A percentile compares a stretch with the other conserved stretches of the same genome.
These are phyloP conservation scores for Notothenia coriiceps DNA, from an alignment of 2,113 vertebrate species.

Conservation along the genomic window DNA sequence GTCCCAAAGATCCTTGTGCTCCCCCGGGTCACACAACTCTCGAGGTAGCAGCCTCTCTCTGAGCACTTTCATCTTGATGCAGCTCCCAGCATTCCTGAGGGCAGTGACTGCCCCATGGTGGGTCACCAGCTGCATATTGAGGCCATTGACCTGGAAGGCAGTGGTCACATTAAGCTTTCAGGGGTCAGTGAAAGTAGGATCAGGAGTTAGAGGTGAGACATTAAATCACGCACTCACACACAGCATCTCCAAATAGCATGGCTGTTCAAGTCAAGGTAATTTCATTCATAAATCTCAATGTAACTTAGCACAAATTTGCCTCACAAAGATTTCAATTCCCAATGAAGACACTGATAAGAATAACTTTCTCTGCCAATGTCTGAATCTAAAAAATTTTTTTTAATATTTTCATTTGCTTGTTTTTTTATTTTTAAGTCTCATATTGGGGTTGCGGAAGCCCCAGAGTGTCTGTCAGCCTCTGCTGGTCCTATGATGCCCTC, in stretches of 20 bases:
- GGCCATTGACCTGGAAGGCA: constrained; percentile 80
- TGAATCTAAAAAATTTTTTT: background rate
- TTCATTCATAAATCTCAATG: too few relatives aligned
- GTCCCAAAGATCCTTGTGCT: constrained; percentile 14
- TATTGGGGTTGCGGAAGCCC: background rate
- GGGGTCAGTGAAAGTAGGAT: constrained; percentile 14
- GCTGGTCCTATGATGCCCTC: constrained; percentile 65
- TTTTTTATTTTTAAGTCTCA: background rate
- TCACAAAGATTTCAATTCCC: background rate
- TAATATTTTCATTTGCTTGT: background rate
- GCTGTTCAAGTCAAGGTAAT: background rate
- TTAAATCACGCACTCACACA: background rate
- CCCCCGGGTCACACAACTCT: constrained; percentile 1
- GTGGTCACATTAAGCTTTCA: constrained; percentile 32
- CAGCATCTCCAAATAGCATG: constrained; percentile 18
- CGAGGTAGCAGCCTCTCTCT: constrained; percentile 56
- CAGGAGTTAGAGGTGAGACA: constrained; percentile 26
- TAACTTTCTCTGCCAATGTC: background rate
- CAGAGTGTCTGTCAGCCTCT: background rate
- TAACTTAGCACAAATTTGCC: too few relatives aligned
- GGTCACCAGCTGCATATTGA: constrained; percentile 75
- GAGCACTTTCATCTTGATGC: constrained; percentile 82
- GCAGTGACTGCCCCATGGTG: constrained; percentile 81
- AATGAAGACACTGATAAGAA: background rate
- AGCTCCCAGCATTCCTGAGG: constrained; percentile 82